These are phyloP conservation scores for Eilema griseolum DNA, from an alignment of 2,888 invertebrate species.

Conservation along the genomic window DNA sequence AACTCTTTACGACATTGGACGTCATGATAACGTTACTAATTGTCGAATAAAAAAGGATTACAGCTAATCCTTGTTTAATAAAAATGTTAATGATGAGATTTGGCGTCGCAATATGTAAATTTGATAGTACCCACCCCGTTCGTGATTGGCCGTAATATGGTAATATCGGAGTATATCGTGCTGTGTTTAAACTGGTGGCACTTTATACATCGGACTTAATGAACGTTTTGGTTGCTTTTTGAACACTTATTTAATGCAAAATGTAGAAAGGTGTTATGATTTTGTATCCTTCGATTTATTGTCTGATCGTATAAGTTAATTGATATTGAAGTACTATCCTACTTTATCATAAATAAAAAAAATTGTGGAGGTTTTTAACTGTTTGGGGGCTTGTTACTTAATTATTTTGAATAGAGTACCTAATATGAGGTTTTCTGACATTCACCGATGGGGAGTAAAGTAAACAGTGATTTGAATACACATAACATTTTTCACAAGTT, in stretches of 20 bases:
- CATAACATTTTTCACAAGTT: too few species aligned
- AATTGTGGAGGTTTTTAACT: too few species aligned
- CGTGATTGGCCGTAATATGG: constrained; percentile 62
- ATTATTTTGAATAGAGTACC: too few species aligned
- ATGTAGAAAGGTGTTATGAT: constrained; percentile 3
- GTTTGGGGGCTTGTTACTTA: too few species aligned
- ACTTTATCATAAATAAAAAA: too few species aligned
- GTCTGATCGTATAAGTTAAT: background rate
- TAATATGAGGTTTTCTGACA: too few species aligned
- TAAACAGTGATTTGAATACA: too few species aligned
- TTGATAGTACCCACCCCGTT: constrained; percentile 67
- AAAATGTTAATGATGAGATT: constrained; percentile 86
- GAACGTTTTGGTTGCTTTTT: constrained; percentile 18
- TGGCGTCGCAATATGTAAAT: constrained; percentile 82
- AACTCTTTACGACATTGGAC: constrained; percentile 84
- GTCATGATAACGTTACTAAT: constrained; percentile 84
- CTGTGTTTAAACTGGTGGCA: constrained; percentile 46
- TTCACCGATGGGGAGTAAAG: too few species aligned
- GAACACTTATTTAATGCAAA: constrained; percentile 15
- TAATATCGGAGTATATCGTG: constrained; percentile 43
- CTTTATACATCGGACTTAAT: constrained; percentile 34
- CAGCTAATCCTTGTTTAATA: constrained; percentile 84
- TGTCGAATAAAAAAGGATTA: constrained; percentile 87
- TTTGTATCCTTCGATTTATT: background rate
- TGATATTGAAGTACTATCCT: background rate